Base-by-base conservation (phyloP, 2,888 invertebrate species). In the Lasioglossum villosulum region DNA sequence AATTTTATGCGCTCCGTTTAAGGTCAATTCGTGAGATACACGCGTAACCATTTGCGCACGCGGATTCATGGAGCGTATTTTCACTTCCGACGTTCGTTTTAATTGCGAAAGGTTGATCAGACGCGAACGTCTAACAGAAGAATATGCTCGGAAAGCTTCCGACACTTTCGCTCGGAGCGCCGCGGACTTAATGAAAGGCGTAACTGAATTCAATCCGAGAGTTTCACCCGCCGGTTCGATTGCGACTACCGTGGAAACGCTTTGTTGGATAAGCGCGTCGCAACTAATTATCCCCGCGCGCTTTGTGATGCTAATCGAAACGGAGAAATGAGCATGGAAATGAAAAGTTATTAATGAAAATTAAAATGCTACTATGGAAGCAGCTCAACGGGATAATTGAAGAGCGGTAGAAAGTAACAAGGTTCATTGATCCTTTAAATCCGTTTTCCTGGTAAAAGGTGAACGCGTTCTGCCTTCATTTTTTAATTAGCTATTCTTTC, bases 101-200 rank as follows among this genome's bases (percentile, higher is more conserved):
- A 59, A 59, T 59, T 27, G 27, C 16, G 27, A 59, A 59, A 27
- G 27, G 30, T 63, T 30, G 63, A 63, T 63, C 16, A 30, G 27
- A 30, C 16, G 63, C 63, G 30, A 63, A 30, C 63, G 63, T 16
- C 63, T 63, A 8, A 66, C 34, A 6, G 34, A 66, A 34, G 66
- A 66, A 34, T 37, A n/a, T 2, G 39, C 23, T 70, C 68, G 56
- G 39, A 72, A 83, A 74, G 48, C 80, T 74, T 84, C n/a, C 39
- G 72, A 72, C 81, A 86, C 87, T 87, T 87, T 87, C 87, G 76
- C 77, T 16, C 45, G 45, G n/a, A n/a, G 45, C 45, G 6, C 19
- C 19, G 77, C 74, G 8, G 30, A 4, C 37, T 39, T 78, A 80
- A 84, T 75, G 68, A 74, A 73, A 74, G 56, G 39, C 76, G 75